phyloP scores from a whole-genome alignment of 1,140 invertebrate genomes.

The Trichonephila inaurata region DNA sequence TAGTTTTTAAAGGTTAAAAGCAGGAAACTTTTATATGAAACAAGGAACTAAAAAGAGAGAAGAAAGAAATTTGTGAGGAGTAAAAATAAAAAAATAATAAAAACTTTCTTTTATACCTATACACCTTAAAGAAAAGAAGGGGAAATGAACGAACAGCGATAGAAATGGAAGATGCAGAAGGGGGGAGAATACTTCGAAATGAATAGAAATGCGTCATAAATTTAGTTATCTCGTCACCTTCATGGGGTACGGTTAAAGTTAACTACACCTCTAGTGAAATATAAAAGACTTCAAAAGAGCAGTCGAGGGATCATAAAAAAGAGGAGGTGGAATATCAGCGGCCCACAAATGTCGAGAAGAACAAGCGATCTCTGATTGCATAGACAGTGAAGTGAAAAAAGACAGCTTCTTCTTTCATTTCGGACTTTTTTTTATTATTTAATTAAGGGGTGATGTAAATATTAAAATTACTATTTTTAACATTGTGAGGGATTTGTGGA shows the following conservation, averaged over 20 bases:
- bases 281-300: constrained; percentile 34
- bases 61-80: neutral
- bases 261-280: constrained; percentile 24
- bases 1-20: neutral
- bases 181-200: neutral
- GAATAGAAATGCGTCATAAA: constrained; percentile 34
- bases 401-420: neutral
- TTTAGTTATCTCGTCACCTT: constrained; percentile 55
- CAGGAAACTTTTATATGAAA: neutral
- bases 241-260: constrained; percentile 23
- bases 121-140: neutral
- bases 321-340: constrained; percentile 4
- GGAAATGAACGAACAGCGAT: neutral
- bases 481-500: neutral
- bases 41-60: neutral
- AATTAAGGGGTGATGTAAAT: neutral
- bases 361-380: constrained; percentile 57
- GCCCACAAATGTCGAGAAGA: constrained; percentile 19
- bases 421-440: neutral
- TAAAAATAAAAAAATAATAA: neutral
- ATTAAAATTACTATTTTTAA: neutral
- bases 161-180: neutral
- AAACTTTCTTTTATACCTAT: neutral
- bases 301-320: neutral
- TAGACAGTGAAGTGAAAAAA: constrained; percentile 8